These are phyloP conservation scores for Arge pagana DNA, from an alignment of 2,888 invertebrate species.

Conservation along the genomic window DNA sequence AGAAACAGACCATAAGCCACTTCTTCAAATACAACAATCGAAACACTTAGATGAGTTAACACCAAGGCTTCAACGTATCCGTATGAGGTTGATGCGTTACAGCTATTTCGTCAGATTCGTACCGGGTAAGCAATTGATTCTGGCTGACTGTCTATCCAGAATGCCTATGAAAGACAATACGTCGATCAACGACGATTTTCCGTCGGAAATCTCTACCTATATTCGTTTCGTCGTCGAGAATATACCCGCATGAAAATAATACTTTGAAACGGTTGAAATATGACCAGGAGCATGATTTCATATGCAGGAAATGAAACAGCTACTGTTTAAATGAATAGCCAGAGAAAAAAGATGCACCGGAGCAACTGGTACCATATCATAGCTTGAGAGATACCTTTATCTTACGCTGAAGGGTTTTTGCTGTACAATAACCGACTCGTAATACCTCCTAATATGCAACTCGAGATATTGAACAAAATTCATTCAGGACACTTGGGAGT, in stretches of 20 bases:
- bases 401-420: constrained; percentile 24
- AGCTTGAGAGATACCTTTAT: too few species aligned
- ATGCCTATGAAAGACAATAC: too few species aligned
- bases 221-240: neutral
- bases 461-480: constrained; percentile 30
- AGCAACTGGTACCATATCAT: constrained; percentile 14
- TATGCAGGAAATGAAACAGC: constrained; percentile 19
- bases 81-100: constrained; percentile 33
- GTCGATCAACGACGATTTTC: neutral
- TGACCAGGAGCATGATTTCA: constrained; percentile 21
- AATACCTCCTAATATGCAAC: constrained; percentile 26
- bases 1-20: constrained; percentile 48
- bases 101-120: constrained; percentile 29
- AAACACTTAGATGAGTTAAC: constrained; percentile 44
- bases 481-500: constrained; percentile 33
- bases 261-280: constrained; percentile 16
- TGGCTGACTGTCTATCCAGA: constrained; percentile 32
- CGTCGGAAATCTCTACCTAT: constrained; percentile 9
- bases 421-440: constrained; percentile 27
- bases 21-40: constrained; percentile 42
- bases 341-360: constrained; percentile 5
- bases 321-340: constrained; percentile 21
- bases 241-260: constrained; percentile 8
- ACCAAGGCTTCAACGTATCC: constrained; percentile 32
- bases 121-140: constrained; percentile 33